Evolutionary conservation across 2,888 invertebrate genomes (phyloP), one percentile per base, ranked within the genome.

Genomic region (Drosophila sordidapex): DNA sequence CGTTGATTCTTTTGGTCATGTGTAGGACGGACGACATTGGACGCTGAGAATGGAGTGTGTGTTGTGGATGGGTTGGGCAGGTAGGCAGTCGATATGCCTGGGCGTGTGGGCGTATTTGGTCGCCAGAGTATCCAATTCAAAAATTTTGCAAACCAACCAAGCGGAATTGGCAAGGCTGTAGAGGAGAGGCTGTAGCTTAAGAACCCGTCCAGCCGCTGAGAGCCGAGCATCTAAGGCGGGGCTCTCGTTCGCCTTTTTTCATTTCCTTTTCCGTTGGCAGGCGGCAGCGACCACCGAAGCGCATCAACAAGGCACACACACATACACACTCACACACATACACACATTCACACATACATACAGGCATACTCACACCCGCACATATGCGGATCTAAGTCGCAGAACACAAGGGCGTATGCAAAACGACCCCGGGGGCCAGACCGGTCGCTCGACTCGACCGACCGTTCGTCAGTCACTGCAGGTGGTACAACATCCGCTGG

Each of bases 81-180:
- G 52, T 70, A 79, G 82, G 81, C 80, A 73, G 83, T 83, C 66
- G 70, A 64, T 60, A 70, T 79, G 70, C 65, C 78, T 70, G 64
- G 62, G 74, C 74, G 76, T 67, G 74, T 78, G 81, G 84, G 81
- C 81, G 81, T 81, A 69, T 76, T 75, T 78, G 87, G 88, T 85
- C 78, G 83, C 82, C 89, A 71, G 79, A 85, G 85, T 89, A 86
- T 86, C 85, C 89, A 89, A 86, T 86, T 86, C 85, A 82, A 81
- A 79, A 90, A 85, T 88, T 90, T 89, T 75, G 77, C 90, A 83
- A 85, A 56, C 75, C 90, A 90, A 76, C 90, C 83, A 81, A 86
- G 90, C 90, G 86, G 88, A 88, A 90, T 87, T 73, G 76, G 79
- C 79, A 67, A 46, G 46, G 15, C 25, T 33, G 33, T 33, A 10